Base-by-base conservation (phyloP, 2,113 vertebrate genomes). In the Prionailurus viverrinus region DNA sequence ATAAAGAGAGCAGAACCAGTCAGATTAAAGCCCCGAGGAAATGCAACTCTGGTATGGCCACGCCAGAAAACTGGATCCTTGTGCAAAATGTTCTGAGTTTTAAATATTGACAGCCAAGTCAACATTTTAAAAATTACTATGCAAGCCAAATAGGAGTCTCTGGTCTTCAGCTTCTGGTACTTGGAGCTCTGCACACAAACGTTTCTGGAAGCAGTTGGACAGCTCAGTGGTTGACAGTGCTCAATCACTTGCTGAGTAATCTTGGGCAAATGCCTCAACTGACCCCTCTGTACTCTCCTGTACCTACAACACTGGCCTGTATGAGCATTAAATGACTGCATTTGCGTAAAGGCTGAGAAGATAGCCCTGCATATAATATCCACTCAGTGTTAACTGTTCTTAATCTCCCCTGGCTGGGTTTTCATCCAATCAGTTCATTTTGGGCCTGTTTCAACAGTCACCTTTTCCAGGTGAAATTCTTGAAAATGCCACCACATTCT, bases 91-190 rank as follows among this genome's bases (percentile, higher is more conserved):
- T 41, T 85, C 39, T 63, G 8, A 51, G 27, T 95, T 89, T 92
- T 82, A 91, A 94, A 91, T 73, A 93, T 1, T 66, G 81, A 89
- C 71, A 94, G 23, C 71, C 68, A 89, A 91, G 39, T 68, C 39
- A 81, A 79, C 29, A 61, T 88, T 76, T 66, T 68, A 29, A 55
- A 83, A 95, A 95, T 80, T 25, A 74, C 55, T 41, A 25, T 51
- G 48, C 48, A 97, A 69, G 79, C 79, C 58, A 92, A 71, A 69
- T n/a, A 55, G 10, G 6, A 81, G 58, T 63, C 69, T 92, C 36
- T 27, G 36, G 29, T n/a, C 41, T 65, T 79, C n/a, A 65, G 48
- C n/a, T 81, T 81, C 78, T 66, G 65, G 33, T 79, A 61, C 84
- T 14, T 36, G 74, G 19, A 66, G 41, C 39, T 68, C 41, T 36